Conservation (phyloP, 2,797 vertebrate genomes). For the Mallotus villosus region DNA sequence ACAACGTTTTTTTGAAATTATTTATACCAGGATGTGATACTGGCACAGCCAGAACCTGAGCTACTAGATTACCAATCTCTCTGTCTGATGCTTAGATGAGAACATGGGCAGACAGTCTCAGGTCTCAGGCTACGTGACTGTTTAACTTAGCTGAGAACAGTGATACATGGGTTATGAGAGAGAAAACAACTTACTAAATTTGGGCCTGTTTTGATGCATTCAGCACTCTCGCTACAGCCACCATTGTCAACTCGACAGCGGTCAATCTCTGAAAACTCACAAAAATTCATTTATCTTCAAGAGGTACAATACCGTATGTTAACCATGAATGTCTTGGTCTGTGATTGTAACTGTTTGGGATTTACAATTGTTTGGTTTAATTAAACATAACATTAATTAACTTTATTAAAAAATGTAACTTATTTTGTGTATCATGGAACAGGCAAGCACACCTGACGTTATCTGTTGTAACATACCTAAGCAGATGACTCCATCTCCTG, state of each 20-base stretch:
- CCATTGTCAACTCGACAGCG: constrained; percentile 83
- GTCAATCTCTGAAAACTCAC: constrained; percentile 78
- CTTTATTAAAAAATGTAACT: too few species aligned
- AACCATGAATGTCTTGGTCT: too few species aligned
- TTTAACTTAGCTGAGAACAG: not conserved
- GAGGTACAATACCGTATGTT: too few species aligned
- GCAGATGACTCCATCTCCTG: constrained; percentile 88
- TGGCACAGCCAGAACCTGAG: not conserved
- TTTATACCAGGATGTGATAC: not conserved
- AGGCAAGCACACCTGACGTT: not conserved
- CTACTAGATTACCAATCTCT: not conserved
- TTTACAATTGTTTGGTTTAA: too few species aligned
- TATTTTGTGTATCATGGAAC: too few species aligned
- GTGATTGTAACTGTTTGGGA: too few species aligned
- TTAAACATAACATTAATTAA: too few species aligned
- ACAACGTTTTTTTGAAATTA: not conserved
- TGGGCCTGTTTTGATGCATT: constrained; percentile 85
- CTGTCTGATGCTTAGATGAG: not conserved
- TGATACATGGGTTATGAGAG: not conserved
- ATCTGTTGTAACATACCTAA: constrained; percentile 69
- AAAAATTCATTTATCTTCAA: constrained; percentile 5
- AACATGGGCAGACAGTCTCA: too few species aligned
- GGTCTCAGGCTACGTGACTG: too few species aligned
- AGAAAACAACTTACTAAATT: constrained; percentile 38
- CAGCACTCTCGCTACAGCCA: constrained; percentile 79